Percentiles rank a stretch among this genome's conserved stretches.
phyloP scores from a whole-genome alignment of 2,113 vertebrate species.

The Sorex fumeus region DNA sequence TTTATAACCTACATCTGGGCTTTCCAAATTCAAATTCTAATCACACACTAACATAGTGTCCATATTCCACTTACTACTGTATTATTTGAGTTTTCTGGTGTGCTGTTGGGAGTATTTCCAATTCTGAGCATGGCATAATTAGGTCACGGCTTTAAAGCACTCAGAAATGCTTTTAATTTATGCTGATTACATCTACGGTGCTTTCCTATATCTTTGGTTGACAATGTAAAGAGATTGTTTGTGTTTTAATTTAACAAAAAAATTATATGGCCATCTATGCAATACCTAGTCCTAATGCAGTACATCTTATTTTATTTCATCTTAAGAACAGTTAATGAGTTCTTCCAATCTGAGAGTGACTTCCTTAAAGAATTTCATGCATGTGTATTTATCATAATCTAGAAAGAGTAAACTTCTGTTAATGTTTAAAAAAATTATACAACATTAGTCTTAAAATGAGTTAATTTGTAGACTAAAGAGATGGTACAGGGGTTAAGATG shows the following conservation, averaged over 20 bases:
- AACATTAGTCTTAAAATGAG: background rate
- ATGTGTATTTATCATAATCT: constrained; percentile 9
- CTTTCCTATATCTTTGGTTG: constrained; percentile 10
- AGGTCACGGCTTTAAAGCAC: constrained; percentile 20
- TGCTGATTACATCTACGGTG: background rate
- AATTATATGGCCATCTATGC: background rate
- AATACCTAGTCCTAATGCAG: background rate
- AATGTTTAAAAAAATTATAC: background rate
- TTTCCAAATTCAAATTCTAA: constrained; percentile 37
- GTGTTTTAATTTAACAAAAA: constrained; percentile 9
- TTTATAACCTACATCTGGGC: constrained; percentile 26
- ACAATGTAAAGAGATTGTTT: constrained; percentile 9
- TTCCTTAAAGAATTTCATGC: background rate
- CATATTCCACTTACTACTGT: background rate
- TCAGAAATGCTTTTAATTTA: background rate
- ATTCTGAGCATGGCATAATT: background rate
- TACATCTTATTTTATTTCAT: constrained; percentile 5
- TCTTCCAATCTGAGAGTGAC: background rate
- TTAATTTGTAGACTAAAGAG: too few relatives aligned
- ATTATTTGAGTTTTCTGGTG: background rate
- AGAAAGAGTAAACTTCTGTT: constrained; percentile 20
- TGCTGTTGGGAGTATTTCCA: background rate
- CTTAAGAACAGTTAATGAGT: background rate
- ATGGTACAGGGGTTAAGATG: background rate
- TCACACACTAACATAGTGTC: background rate